Base-by-base conservation (phyloP, 2,888 invertebrate genomes). In the Sialis lutaria region DNA sequence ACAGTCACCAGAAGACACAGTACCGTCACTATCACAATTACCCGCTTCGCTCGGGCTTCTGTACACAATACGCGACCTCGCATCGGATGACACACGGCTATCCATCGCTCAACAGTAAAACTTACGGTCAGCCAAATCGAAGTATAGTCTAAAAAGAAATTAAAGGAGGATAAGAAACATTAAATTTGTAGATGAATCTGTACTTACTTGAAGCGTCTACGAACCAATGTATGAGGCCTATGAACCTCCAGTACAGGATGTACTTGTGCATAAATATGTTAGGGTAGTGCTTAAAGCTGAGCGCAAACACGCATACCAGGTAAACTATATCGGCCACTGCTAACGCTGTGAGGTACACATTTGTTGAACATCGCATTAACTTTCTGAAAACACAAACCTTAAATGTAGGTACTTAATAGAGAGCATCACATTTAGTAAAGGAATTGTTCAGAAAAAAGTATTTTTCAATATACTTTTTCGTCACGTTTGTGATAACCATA, bases 121-220 rank as follows among this genome's bases (percentile, higher is more conserved):
- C 80, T 76, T 30, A 82, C 79, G 32, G 80, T 82, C 53, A 84
- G 65, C 79, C 82, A 83, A 42, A 82, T 79, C 44, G 80, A 81
- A 34, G 79, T 76, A 57, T 78, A 80, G 55, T 70, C 73, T 73
- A 53, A n/a, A n/a, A n/a, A n/a, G n/a, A n/a, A n/a, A n/a, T 48
- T 56, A 55, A 53, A 53, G 40, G 50, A 52, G 41, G 45, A 45
- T 13, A 40, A 50, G 46, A 39, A 45, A 42, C 4, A 22, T 22
- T 22, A n/a, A n/a, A n/a, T n/a, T n/a, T n/a, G n/a, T n/a, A n/a
- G n/a, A n/a, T n/a, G n/a, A 37, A 37, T 37, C n/a, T 10, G 12
- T 10, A 37, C 76, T 72, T 64, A 78, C 78, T 73, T 52, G 74
- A 74, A 31, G 79, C 75, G 62, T 83, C 81, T 44, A 74, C 72